These are phyloP conservation scores for Sebastes hubbsi DNA, from an alignment of 2,797 vertebrate species.

Conservation along the genomic window DNA sequence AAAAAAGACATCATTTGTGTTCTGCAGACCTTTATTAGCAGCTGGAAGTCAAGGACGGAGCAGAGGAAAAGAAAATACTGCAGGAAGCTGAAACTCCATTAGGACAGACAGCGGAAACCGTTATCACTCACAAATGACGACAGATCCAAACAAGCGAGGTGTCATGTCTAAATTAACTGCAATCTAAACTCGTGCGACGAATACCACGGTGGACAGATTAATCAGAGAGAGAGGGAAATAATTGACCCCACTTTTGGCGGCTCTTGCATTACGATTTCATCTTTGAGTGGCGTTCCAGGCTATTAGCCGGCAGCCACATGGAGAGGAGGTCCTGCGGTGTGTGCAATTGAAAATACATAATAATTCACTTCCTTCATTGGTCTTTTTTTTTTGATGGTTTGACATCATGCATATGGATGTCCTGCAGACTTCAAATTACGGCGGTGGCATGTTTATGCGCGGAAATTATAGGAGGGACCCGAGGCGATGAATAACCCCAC, in stretches of 20 bases:
- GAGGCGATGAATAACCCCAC: constrained; percentile 14
- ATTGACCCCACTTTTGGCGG: constrained; percentile 54
- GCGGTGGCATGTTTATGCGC: constrained; percentile 56
- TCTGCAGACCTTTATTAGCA: constrained; percentile 11
- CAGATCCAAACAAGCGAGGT: constrained; percentile 2
- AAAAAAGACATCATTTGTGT: constrained; percentile 36
- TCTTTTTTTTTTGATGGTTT: constrained; percentile 28
- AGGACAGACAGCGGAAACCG: neutral
- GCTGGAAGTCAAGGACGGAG: neutral
- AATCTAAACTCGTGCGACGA: constrained; percentile 32
- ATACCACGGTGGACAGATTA: constrained; percentile 34
- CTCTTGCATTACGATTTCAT: constrained; percentile 40
- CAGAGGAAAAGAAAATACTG: neutral
- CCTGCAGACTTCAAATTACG: constrained; percentile 54
- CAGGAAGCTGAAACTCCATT: neutral
- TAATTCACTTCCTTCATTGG: constrained; percentile 28
- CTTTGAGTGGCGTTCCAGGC: constrained; percentile 63
- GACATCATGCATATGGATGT: constrained; percentile 66
- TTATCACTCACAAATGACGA: constrained; percentile 5
- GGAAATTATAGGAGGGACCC: constrained; percentile 52
- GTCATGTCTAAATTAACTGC: constrained; percentile 32
- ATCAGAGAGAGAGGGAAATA: constrained; percentile 44
- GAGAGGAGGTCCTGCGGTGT: constrained; percentile 15
- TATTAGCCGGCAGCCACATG: constrained; percentile 48
- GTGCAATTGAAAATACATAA: constrained; percentile 34